Evolutionary conservation across 2,888 invertebrate genomes (phyloP), one percentile per base, ranked within the genome.

Genomic region (Parelbella ahira): DNA sequence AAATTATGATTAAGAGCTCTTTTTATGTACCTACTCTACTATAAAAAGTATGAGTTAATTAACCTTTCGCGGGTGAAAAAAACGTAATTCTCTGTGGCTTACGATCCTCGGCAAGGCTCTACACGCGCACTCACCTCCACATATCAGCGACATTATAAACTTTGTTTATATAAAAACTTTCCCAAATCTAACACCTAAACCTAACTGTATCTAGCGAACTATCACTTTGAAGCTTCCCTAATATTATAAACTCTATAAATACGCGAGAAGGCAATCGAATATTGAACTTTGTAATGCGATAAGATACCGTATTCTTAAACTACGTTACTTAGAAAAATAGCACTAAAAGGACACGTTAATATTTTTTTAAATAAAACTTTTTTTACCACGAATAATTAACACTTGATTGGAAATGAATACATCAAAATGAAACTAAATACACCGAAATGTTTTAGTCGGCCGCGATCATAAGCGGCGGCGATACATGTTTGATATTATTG

Each of bases 291-390:
- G 87, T 87, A 87, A 87, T 87, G 65, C 82, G 65, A 75, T 68
- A 64, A 75, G 63, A 60, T 75, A 72, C 66, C 63, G 59, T 70
- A 73, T 71, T 65, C 71, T 73, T 74, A 55, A 67, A 74, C 51
- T 57, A 56, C 67, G 67, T 32, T 37, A 20, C 13, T 74, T 74
- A 71, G 54, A 69, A 69, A 70, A 81, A 84, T 84, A 82, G 84
- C 86, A 86, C 86, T 80, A 80, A 81, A 82, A 86, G 86, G 83
- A 87, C 86, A 86, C 86, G 79, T n/a, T n/a, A n/a, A n/a, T n/a
- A n/a, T n/a, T n/a, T n/a, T 68, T 77, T 71, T 66, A 36, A 11
- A 15, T 36, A 15, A 15, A 15, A 15, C 15, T 15, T 15, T 15
- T 15, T 15, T 15, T 15, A 36, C 24, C 25, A 36, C 36, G 24